Conservation (phyloP, 2,113 vertebrate genomes). For the Gopherus flavomarginatus region DNA sequence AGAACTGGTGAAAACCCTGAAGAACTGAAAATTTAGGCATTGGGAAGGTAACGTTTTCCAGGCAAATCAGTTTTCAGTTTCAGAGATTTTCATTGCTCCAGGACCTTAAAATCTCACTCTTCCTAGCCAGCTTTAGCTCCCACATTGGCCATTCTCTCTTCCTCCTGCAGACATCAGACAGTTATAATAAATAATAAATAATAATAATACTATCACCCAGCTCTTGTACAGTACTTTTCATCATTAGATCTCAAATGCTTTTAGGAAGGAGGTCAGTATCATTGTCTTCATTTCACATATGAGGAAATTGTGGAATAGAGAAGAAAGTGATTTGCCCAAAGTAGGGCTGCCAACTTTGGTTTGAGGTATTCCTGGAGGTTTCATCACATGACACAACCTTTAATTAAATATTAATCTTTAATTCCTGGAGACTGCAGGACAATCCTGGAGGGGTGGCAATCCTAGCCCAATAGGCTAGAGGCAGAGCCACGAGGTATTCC, state of each 20-base stretch:
- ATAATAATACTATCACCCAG: not conserved
- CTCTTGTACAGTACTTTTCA: not conserved
- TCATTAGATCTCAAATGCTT: not conserved
- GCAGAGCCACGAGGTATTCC: not conserved
- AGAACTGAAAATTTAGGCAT: not conserved
- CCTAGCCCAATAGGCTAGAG: not conserved
- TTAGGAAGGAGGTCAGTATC: not conserved
- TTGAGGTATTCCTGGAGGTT: no score
- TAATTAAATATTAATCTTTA: no score
- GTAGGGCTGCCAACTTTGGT: no score
- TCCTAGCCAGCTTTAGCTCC: not conserved
- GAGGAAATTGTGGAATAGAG: not conserved
- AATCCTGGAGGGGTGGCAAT: no score
- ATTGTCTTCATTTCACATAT: rapidly evolving
- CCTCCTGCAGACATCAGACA: not conserved
- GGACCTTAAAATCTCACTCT: not conserved
- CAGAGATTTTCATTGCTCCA: not conserved
- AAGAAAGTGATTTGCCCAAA: not conserved
- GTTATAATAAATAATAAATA: no score
- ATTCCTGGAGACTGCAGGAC: no score
- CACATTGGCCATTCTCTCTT: not conserved
- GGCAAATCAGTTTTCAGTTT: not conserved
- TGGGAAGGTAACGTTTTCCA: not conserved
- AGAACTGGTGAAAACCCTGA: not conserved
- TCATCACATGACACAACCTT: no score